Evolutionary conservation across 2,113 vertebrate species (phyloP).

Genomic region (Nothoprocta perdicaria): DNA sequence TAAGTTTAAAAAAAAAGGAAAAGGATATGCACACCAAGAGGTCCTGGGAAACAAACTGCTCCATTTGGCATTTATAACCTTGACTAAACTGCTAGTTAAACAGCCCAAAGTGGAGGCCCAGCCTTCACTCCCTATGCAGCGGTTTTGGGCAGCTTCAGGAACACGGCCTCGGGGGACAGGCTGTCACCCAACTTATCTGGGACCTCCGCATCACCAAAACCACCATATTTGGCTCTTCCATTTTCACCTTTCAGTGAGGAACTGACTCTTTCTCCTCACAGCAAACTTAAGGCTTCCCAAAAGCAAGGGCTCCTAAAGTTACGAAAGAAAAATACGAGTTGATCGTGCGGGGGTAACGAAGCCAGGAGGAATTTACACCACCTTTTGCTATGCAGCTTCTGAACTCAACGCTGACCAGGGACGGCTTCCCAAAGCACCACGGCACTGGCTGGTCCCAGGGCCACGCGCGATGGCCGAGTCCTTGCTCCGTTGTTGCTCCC

Average conservation of each 20-base stretch:
- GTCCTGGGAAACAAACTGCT: neutral
- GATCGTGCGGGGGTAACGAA: neutral
- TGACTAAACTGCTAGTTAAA: neutral
- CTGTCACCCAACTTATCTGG: neutral
- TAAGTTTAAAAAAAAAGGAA: neutral
- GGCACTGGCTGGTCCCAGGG: neutral
- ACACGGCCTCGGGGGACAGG: neutral
- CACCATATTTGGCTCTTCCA: neutral
- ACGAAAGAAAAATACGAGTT: neutral
- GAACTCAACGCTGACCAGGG: neutral
- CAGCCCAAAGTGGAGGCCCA: neutral
- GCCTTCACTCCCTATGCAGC: neutral
- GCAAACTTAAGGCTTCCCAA: neutral
- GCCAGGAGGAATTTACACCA: neutral
- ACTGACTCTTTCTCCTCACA: neutral
- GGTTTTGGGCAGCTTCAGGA: neutral
- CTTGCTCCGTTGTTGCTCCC: neutral
- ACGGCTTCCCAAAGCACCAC: fast-evolving
- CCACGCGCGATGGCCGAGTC: fast-evolving
- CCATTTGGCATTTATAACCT: neutral
- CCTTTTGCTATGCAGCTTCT: neutral
- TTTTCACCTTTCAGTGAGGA: neutral
- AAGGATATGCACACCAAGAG: neutral
- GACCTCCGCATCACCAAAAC: neutral
- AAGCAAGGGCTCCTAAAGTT: neutral